A percentile compares a stretch with the other conserved stretches of the same genome.
Conservation (phyloP, 2,113 vertebrate genomes). For the Corydoras sp. region DNA sequence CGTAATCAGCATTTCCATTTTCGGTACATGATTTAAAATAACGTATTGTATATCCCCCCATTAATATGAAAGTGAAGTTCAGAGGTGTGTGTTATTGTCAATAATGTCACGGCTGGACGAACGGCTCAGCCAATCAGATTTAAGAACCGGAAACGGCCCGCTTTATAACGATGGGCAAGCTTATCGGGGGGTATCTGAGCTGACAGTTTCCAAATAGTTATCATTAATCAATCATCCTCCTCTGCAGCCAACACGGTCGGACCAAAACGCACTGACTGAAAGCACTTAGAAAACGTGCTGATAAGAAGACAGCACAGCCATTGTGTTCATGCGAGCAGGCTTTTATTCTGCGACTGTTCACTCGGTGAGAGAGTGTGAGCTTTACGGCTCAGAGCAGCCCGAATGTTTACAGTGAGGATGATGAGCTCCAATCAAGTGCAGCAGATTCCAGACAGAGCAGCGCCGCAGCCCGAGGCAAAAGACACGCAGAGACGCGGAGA, state of each 20-base stretch:
- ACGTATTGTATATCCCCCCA: too few species aligned
- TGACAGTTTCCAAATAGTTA: not conserved
- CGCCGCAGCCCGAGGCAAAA: conserved; percentile 8
- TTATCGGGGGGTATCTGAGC: not conserved
- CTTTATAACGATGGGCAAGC: not conserved
- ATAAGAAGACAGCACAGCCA: conserved; percentile 16
- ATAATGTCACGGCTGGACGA: too few species aligned
- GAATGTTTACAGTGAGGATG: conserved; percentile 4
- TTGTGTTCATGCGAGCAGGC: conserved; percentile 1
- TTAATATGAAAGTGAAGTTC: too few species aligned
- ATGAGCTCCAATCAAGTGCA: conserved; percentile 10
- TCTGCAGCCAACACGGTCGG: not conserved
- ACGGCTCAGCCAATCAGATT: too few species aligned
- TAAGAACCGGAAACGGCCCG: too few species aligned
- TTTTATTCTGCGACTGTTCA: conserved; percentile 8
- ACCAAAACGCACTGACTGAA: not conserved
- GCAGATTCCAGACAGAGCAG: conserved; percentile 14
- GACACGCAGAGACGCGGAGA: not conserved
- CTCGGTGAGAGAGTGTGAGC: not conserved
- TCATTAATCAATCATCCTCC: not conserved
- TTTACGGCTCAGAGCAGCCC: not conserved
- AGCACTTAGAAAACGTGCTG: conserved; percentile 1
- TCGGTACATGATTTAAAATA: too few species aligned
- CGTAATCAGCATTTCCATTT: too few species aligned
- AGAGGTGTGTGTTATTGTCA: too few species aligned